Evolutionary conservation across 1,140 invertebrate species (phyloP).

Genomic region (Vanessa atalanta): DNA sequence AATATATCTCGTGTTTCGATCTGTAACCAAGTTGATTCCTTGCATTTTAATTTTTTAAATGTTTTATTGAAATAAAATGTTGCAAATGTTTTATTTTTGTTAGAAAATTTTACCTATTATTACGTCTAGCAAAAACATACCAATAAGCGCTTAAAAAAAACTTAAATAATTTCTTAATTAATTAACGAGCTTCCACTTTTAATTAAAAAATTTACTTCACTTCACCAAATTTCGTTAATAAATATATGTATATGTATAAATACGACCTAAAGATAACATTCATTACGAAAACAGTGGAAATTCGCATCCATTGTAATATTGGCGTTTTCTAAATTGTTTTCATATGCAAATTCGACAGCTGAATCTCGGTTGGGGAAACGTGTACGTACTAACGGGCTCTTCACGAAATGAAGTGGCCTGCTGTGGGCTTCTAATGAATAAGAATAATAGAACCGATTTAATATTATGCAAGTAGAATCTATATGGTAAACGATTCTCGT

Average conservation of each 20-base stretch:
- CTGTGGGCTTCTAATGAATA: conserved; percentile 15
- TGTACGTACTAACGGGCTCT: conserved; percentile 8
- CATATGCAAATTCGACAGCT: conserved; percentile 36
- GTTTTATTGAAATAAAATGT: too few species aligned
- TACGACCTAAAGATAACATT: conserved; percentile 8
- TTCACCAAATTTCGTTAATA: too few species aligned
- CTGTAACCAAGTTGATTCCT: too few species aligned
- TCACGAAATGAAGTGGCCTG: conserved; percentile 1
- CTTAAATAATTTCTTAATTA: not conserved
- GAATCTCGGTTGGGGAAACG: conserved; percentile 6
- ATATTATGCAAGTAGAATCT: conserved; percentile 12
- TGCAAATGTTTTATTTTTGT: too few species aligned
- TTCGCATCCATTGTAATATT: conserved; percentile 12
- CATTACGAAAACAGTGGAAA: conserved; percentile 6
- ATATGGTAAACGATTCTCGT: conserved; percentile 18
- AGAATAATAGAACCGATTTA: conserved; percentile 10
- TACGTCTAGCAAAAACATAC: too few species aligned
- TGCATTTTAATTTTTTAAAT: too few species aligned
- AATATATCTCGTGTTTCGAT: too few species aligned
- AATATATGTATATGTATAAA: not conserved
- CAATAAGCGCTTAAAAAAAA: too few species aligned
- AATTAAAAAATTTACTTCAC: not conserved
- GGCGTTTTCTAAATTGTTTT: conserved; percentile 40
- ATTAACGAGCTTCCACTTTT: not conserved
- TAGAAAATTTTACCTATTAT: too few species aligned